A percentile compares a stretch with the other conserved stretches of the same genome.
Evolutionary conservation across 2,797 vertebrate species (phyloP).

Genomic region (Esox lucius): DNA sequence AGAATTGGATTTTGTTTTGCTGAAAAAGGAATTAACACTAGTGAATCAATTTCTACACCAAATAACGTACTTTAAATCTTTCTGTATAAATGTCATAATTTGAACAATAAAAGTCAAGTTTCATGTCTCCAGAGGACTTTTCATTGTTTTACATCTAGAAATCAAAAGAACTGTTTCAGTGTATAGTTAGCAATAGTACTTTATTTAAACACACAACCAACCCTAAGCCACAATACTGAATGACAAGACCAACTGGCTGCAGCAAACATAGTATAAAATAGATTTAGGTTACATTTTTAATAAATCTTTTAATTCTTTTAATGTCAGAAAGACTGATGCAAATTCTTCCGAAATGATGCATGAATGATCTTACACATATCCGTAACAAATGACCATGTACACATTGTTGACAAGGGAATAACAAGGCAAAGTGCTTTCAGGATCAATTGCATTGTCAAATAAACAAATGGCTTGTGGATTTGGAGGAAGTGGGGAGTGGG

Average conservation of each 20-base stretch:
- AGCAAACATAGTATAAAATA: conserved; percentile 84
- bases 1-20: neutral
- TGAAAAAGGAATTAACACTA: neutral
- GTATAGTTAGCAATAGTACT: conserved; percentile 85
- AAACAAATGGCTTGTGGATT: conserved; percentile 80
- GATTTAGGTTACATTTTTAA: conserved; percentile 81
- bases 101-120: neutral
- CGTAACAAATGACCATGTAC: conserved; percentile 79
- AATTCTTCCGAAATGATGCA: conserved; percentile 81
- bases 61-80: neutral
- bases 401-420: conserved; percentile 74
- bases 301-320: conserved; percentile 65
- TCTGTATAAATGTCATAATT: neutral
- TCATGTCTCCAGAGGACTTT: neutral
- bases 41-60: neutral
- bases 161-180: conserved; percentile 2
- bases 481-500: conserved; percentile 47
- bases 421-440: conserved; percentile 84
- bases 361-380: conserved; percentile 79
- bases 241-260: conserved; percentile 79
- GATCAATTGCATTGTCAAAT: conserved; percentile 78
- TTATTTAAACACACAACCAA: conserved; percentile 89
- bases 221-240: conserved; percentile 87
- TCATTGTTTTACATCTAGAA: neutral
- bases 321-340: conserved; percentile 81